Evolutionary conservation across 2,888 invertebrate species (phyloP).

Genomic region (Gari tellinella): DNA sequence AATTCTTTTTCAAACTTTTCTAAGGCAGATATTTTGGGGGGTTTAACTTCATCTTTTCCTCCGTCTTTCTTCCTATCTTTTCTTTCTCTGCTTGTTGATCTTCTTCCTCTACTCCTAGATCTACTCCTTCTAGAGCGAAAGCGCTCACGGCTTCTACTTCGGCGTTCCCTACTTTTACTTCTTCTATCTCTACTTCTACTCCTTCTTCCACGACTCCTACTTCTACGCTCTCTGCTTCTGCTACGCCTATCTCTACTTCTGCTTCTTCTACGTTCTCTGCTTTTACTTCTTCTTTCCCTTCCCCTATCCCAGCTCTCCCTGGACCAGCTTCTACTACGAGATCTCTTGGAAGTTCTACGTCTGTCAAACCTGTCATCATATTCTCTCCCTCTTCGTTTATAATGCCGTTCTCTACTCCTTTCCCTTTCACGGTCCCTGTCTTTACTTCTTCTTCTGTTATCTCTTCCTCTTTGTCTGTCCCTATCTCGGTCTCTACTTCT

Average conservation of each 20-base stretch:
- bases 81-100: constrained; percentile 32
- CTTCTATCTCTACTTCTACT: constrained; percentile 39
- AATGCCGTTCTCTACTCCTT: constrained; percentile 38
- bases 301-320: constrained; percentile 28
- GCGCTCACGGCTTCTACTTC: constrained; percentile 25
- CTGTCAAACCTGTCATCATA: constrained; percentile 26
- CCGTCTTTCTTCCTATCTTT: constrained; percentile 16
- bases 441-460: constrained; percentile 27
- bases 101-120: constrained; percentile 13
- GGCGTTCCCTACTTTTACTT: constrained; percentile 22
- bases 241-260: constrained; percentile 38
- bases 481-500: constrained; percentile 44
- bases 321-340: constrained; percentile 27
- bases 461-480: constrained; percentile 31
- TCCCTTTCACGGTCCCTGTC: constrained; percentile 38
- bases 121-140: constrained; percentile 30
- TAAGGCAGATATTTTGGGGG: constrained; percentile 46
- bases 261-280: constrained; percentile 37
- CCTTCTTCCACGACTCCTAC: constrained; percentile 33
- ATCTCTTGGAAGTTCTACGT: constrained; percentile 34
- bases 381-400: constrained; percentile 39
- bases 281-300: constrained; percentile 15
- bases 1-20: constrained; percentile 61
- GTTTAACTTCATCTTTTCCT: constrained; percentile 28
- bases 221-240: constrained; percentile 43